These are phyloP conservation scores for Yponomeuta evonymella DNA, from an alignment of 2,888 invertebrate species.

Conservation along the genomic window DNA sequence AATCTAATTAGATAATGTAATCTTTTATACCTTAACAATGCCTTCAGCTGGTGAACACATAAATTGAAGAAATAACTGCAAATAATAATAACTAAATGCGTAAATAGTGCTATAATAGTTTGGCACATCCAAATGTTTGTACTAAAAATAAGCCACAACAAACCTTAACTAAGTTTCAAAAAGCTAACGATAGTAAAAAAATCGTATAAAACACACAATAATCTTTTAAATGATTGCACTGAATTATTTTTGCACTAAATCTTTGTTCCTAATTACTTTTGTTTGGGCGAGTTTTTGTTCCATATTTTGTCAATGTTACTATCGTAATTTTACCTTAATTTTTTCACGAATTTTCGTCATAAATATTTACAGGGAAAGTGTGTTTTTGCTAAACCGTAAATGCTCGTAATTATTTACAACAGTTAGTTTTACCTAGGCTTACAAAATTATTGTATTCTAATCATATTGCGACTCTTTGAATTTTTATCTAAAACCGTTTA, in stretches of 20 bases:
- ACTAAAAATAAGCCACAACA: conserved; percentile 59
- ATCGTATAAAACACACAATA: conserved; percentile 46
- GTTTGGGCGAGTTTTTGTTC: conserved; percentile 74
- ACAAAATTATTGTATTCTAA: conserved; percentile 38
- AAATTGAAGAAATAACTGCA: conserved; percentile 35
- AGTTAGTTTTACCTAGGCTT: conserved; percentile 63
- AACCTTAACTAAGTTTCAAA: conserved; percentile 55
- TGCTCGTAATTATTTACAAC: conserved; percentile 53
- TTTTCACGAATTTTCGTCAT: conserved; percentile 21
- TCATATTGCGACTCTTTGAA: conserved; percentile 35
- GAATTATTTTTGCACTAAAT: conserved; percentile 43
- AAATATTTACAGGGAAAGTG: conserved; percentile 56
- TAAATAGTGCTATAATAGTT: conserved; percentile 61
- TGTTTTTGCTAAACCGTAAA: conserved; percentile 46
- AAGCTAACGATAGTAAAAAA: conserved; percentile 47
- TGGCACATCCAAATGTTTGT: conserved; percentile 70
- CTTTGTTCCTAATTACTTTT: conserved; percentile 55
- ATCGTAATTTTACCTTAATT: conserved; percentile 37
- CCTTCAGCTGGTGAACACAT: background rate
- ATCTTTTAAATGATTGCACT: conserved; percentile 56
- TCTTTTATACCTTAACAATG: too few relatives aligned
- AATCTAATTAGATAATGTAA: background rate
- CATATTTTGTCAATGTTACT: conserved; percentile 56
- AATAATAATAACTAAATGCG: conserved; percentile 58
- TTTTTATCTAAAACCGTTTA: too few relatives aligned